Percentiles rank a stretch among this genome's conserved stretches.
These are phyloP conservation scores for Melanotaenia boesemani DNA, from an alignment of 2,797 vertebrate species.

Conservation along the genomic window DNA sequence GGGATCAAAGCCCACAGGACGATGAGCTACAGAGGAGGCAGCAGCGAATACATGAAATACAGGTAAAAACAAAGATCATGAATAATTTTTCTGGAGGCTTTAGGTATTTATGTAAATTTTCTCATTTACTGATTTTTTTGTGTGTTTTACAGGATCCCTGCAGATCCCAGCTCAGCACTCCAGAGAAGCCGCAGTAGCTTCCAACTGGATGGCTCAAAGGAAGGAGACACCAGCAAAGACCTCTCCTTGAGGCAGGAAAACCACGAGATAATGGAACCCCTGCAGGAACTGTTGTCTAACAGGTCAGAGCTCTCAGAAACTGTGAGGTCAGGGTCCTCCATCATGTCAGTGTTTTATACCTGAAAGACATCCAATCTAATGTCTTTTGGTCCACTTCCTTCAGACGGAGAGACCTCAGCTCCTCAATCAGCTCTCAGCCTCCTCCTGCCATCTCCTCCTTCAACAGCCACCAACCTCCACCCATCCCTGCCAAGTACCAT, in stretches of 20 bases:
- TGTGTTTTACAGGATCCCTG: conserved; percentile 41
- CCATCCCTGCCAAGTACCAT: conserved; percentile 64
- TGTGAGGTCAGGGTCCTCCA: not conserved
- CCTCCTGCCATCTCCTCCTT: conserved; percentile 24
- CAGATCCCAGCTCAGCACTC: conserved; percentile 73
- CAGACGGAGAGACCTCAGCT: conserved; percentile 83
- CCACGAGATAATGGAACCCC: conserved; percentile 70
- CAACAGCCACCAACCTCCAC: conserved; percentile 40
- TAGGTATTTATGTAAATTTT: no score
- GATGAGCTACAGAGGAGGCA: conserved; percentile 72
- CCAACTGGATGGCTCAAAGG: conserved; percentile 80
- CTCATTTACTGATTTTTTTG: not conserved
- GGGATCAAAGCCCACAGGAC: conserved; percentile 67
- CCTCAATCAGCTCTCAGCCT: conserved; percentile 61
- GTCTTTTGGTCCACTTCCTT: conserved; percentile 93
- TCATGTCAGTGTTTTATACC: conserved; percentile 60
- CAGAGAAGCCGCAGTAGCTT: conserved; percentile 89
- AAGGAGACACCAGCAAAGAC: conserved; percentile 28
- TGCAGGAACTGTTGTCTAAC: conserved; percentile 82
- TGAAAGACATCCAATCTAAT: conserved; percentile 91
- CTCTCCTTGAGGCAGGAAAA: conserved; percentile 71
- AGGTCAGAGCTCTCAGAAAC: conserved; percentile 52
- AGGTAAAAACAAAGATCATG: conserved; percentile 43
- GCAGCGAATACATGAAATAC: conserved; percentile 61
- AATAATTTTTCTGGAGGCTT: no score